These are phyloP conservation scores for Linnaemya tessellans DNA, from an alignment of 2,888 invertebrate genomes.

Conservation along the genomic window DNA sequence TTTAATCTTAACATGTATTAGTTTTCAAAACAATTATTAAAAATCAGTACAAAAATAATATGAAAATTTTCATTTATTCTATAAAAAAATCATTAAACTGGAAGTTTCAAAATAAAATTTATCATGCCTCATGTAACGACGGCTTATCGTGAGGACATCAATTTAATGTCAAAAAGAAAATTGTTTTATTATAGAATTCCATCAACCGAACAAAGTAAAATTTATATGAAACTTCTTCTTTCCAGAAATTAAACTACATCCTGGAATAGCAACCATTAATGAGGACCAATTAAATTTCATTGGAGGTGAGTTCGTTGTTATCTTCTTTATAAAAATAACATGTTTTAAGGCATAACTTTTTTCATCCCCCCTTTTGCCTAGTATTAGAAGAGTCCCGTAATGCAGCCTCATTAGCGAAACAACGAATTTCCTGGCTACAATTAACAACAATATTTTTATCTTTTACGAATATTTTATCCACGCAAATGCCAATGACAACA, in stretches of 20 bases:
- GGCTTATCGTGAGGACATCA: too few relatives aligned
- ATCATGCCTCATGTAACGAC: too few relatives aligned
- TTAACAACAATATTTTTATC: constrained; percentile 34
- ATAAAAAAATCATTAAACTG: too few relatives aligned
- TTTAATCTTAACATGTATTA: too few relatives aligned
- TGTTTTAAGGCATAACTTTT: neutral
- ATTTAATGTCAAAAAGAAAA: too few relatives aligned
- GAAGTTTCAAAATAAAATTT: too few relatives aligned
- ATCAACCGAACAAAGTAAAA: neutral
- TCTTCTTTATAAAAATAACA: neutral
- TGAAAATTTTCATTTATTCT: too few relatives aligned
- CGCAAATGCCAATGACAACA: constrained; percentile 4
- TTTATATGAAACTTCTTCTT: constrained; percentile 18
- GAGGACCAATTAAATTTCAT: constrained; percentile 83
- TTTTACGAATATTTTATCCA: constrained; percentile 30
- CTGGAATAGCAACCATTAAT: constrained; percentile 80
- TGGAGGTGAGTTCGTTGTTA: constrained; percentile 75
- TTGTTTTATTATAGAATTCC: neutral
- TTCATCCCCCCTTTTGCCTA: constrained; percentile 12
- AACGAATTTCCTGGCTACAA: constrained; percentile 62
- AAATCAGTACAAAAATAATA: too few relatives aligned
- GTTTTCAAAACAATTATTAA: too few relatives aligned
- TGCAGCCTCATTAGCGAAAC: constrained; percentile 42
- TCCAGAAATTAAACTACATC: constrained; percentile 83
- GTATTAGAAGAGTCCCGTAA: constrained; percentile 68